Evolutionary conservation across 2,113 vertebrate genomes (phyloP).

Genomic region (Callipepla californica): DNA sequence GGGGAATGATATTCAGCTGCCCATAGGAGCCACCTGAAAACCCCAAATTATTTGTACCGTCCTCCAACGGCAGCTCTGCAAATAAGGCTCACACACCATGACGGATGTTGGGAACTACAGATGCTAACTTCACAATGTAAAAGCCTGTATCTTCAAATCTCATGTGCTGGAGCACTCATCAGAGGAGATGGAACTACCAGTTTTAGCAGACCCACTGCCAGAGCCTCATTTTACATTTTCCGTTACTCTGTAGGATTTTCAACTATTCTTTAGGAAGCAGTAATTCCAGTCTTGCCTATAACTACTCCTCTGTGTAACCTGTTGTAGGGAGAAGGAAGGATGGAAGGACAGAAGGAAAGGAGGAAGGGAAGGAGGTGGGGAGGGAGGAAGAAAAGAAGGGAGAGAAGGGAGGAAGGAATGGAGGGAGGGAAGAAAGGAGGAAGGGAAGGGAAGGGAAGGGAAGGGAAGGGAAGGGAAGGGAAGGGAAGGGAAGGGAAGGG

Average conservation of each 20-base stretch:
- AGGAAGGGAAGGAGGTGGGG: rapidly evolving
- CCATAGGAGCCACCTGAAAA: not conserved
- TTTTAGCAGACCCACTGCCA: not conserved
- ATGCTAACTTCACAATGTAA: too few species aligned
- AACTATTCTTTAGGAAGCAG: not conserved
- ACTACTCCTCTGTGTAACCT: not conserved
- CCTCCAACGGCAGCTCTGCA: not conserved
- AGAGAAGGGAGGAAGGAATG: too few species aligned
- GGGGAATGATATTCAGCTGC: not conserved
- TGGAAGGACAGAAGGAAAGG: too few species aligned
- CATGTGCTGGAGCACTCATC: not conserved
- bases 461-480: too few species aligned
- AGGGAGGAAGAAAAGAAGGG: too few species aligned
- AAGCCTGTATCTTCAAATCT: not conserved
- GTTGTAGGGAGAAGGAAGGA: not conserved
- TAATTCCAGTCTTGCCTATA: not conserved
- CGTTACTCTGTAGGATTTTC: not conserved
- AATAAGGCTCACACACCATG: not conserved
- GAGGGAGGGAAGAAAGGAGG: too few species aligned
- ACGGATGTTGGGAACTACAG: not conserved
- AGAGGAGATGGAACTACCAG: not conserved
- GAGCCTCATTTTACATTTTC: not conserved
- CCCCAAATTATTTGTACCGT: not conserved
- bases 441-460: too few species aligned
- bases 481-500: not conserved